Conservation (phyloP, 2,113 vertebrate species). For the Nerophis lumbriciformis region DNA sequence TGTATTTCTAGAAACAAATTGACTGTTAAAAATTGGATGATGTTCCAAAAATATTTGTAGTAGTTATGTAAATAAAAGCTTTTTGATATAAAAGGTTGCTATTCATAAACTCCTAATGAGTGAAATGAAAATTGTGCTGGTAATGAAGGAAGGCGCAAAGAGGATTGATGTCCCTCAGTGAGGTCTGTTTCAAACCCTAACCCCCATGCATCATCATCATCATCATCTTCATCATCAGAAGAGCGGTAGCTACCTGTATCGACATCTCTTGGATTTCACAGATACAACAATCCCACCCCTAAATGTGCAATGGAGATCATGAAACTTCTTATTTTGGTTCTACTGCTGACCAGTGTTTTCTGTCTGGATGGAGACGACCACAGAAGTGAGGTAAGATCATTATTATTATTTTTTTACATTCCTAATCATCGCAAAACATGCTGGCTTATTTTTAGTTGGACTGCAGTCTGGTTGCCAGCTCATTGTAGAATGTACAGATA, state of each 20-base stretch:
- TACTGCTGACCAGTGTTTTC: conserved; percentile 70
- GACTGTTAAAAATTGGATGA: too few relatives aligned
- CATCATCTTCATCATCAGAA: not conserved
- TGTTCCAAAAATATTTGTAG: too few relatives aligned
- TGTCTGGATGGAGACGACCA: conserved; percentile 68
- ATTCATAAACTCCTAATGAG: not conserved
- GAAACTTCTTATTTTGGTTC: conserved; percentile 64
- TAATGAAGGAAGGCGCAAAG: not conserved
- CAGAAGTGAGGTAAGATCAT: conserved; percentile 39
- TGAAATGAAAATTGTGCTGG: not conserved
- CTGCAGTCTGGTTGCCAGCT: too few relatives aligned
- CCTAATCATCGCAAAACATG: not conserved
- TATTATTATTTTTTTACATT: not conserved
- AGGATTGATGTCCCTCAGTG: not conserved
- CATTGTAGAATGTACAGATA: too few relatives aligned
- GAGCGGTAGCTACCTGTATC: not conserved
- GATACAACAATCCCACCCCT: too few relatives aligned
- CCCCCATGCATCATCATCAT: not conserved
- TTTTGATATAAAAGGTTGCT: too few relatives aligned
- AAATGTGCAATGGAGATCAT: conserved; percentile 69
- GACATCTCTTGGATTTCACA: not conserved
- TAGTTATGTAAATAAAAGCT: too few relatives aligned
- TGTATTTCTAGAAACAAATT: too few relatives aligned
- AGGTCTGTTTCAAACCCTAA: not conserved
- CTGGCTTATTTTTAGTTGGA: not conserved